Evolutionary conservation across 2,797 vertebrate genomes (phyloP), one percentile per base, ranked within the genome.

Genomic region (Lithobates sylvaticus): DNA sequence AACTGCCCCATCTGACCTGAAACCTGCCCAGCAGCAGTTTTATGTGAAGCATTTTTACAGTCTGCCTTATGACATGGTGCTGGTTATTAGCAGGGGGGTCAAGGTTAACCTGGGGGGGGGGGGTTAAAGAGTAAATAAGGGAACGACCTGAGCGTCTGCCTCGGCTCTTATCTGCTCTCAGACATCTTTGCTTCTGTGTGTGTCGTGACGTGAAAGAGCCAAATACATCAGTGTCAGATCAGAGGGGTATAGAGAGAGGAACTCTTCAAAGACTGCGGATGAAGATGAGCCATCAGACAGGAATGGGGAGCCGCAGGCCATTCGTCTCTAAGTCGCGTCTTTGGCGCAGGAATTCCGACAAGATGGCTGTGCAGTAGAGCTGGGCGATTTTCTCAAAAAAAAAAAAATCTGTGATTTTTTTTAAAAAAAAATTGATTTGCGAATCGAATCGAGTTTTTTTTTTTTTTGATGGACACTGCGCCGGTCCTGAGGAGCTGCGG

Each of bases 261-360:
- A 1, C 61, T 15, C 65, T 69, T 79, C 26, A 29, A 29, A 68
- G 9, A 5, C 61, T 15, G 58, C 0, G 65, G 54, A 36, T 16
- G 65, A 9, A 67, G 61, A 76, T 58, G 27, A 69, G 65, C 78
- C 72, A 54, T 81, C 79, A 73, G 10, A 21, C 69, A 65, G 54
- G 81, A 83, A 64, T 64, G 32, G 32, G 27, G 34, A 27, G 72
- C 58, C 58, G n/a, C 15, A 50, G 58, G 58, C 10, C 70, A 75
- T 83, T 67, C 13, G 61, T 23, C n/a, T 23, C n/a, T 64, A 10
- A 26, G 50, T 54, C 47, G 18, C 47, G 15, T 50, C 47, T 16
- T 3, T 26, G 58, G 58, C 23, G 23, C 10, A 26, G n/a, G n/a
- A 65, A 54, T 54, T 54, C 16, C 50, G 50, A n/a, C 61, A 65